Conservation (phyloP, 2,797 vertebrate species). For the Neomorphus geoffroyi region DNA sequence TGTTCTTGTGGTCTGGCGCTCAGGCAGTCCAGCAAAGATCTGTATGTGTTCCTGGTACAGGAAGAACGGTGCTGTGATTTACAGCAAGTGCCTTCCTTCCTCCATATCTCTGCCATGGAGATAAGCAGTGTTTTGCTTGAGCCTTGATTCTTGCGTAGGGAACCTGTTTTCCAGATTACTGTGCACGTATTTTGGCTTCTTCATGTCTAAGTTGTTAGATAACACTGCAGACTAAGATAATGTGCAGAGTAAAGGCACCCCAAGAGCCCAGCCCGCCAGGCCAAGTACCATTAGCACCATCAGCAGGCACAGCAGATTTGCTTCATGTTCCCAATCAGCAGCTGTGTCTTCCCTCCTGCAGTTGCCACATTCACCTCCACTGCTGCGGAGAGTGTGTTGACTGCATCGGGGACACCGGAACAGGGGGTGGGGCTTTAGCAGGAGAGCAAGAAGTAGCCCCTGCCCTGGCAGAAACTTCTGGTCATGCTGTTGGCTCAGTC, state of each 20-base stretch:
- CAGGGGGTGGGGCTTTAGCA: neutral
- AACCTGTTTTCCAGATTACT: neutral
- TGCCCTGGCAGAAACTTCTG: neutral
- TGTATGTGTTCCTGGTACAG: fast-evolving
- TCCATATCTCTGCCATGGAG: neutral
- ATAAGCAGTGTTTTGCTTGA: neutral
- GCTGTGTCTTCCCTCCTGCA: neutral
- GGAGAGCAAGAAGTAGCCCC: neutral
- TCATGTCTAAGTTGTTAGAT: neutral
- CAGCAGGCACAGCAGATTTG: neutral
- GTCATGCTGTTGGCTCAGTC: neutral
- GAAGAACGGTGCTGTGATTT: neutral
- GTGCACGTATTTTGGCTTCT: neutral
- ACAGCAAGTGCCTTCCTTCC: neutral
- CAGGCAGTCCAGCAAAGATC: neutral
- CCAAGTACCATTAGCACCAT: neutral
- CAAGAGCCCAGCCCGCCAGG: neutral
- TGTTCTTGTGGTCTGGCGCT: neutral
- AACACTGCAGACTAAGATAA: neutral
- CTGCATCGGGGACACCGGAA: fast-evolving
- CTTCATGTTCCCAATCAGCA: neutral
- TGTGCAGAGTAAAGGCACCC: neutral
- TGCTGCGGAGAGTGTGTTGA: neutral
- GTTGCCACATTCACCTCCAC: neutral
- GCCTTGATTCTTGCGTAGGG: neutral